Conservation (phyloP, 2,888 invertebrate genomes). For the Andrena flavipes region DNA sequence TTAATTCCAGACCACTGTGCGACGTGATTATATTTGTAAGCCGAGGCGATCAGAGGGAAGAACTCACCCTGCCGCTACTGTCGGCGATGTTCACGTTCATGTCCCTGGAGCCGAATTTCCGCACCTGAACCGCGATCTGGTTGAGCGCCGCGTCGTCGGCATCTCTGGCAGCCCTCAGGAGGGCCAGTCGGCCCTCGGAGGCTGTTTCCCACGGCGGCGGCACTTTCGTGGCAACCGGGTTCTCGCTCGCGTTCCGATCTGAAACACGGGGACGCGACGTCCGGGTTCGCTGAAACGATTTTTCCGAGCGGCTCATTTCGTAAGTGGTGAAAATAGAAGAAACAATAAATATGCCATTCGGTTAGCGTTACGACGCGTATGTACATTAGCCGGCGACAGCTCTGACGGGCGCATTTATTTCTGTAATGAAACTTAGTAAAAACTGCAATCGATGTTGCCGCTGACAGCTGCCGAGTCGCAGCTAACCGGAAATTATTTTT, state of each 20-base stretch:
- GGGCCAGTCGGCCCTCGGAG: constrained; percentile 81
- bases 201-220: constrained; percentile 74
- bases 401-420: constrained; percentile 14
- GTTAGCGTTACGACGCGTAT: not conserved
- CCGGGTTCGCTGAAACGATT: not conserved
- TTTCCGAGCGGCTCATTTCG: not conserved
- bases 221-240: constrained; percentile 65
- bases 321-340: constrained; percentile 5
- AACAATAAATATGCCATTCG: constrained; percentile 12
- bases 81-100: constrained; percentile 86
- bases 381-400: not conserved
- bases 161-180: constrained; percentile 86
- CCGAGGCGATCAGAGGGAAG: constrained; percentile 19
- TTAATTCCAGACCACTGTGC: no score
- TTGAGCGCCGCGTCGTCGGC: constrained; percentile 85
- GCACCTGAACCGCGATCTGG: constrained; percentile 84
- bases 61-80: constrained; percentile 87
- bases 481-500: not conserved
- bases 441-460: not conserved
- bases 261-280: not conserved
- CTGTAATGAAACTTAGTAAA: not conserved
- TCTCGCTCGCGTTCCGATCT: constrained; percentile 51
- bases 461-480: not conserved
- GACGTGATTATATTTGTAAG: not conserved
- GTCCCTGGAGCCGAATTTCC: constrained; percentile 81